These are phyloP conservation scores for Leucania comma DNA, from an alignment of 2,888 invertebrate species.

Conservation along the genomic window DNA sequence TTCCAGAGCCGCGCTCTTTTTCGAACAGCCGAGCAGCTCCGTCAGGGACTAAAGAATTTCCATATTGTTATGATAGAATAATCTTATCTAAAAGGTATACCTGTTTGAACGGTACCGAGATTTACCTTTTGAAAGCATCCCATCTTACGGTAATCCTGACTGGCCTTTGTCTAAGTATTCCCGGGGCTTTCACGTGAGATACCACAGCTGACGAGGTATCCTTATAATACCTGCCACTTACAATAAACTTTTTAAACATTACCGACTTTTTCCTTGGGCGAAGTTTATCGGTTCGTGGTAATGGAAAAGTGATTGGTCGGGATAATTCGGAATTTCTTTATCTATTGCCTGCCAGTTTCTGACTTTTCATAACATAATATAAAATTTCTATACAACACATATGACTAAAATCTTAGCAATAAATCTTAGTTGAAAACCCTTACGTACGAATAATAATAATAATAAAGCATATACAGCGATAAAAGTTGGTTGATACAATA, in stretches of 20 bases:
- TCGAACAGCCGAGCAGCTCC: too few species aligned
- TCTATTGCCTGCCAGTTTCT: not conserved
- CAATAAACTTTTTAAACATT: conserved; percentile 24
- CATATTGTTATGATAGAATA: conserved; percentile 18
- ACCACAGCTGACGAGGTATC: conserved; percentile 21
- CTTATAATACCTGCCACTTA: conserved; percentile 19
- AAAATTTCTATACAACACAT: too few species aligned
- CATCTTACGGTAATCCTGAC: conserved; percentile 30
- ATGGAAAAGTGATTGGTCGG: conserved; percentile 2
- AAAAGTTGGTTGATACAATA: too few species aligned
- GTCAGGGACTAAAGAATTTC: not conserved
- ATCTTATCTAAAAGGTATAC: conserved; percentile 15
- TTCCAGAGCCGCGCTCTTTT: too few species aligned
- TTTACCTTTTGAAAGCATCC: conserved; percentile 17
- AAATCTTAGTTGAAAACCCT: not conserved
- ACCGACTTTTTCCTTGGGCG: conserved; percentile 8
- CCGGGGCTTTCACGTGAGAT: conserved; percentile 15
- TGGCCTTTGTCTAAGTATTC: conserved; percentile 10
- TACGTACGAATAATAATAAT: not conserved
- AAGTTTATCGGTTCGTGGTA: conserved; percentile 7
- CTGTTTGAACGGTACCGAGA: not conserved
- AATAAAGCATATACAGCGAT: too few species aligned
- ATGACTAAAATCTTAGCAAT: not conserved
- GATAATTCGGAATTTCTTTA: not conserved
- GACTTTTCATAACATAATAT: not conserved